Base-by-base conservation (phyloP, 1,140 invertebrate genomes). In the Helicorthomorpha holstii region DNA sequence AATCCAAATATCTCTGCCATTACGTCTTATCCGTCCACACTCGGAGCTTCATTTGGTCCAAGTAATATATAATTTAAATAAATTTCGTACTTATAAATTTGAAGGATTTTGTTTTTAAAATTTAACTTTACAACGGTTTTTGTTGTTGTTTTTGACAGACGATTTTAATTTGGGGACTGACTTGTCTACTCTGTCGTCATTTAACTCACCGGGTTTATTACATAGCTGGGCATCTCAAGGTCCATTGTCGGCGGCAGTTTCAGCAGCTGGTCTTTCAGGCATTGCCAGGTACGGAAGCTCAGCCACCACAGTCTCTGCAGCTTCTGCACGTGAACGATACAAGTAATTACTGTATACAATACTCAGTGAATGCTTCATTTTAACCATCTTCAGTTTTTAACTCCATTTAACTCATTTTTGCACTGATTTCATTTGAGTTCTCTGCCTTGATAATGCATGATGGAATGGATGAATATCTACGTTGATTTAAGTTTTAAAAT, bases 1-100 rank as follows among this genome's bases (percentile, higher is more conserved):
- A 84, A 81, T 49, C 79, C 82, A 47, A 69, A 73, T 49, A 77
- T 75, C 44, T 69, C 72, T 54, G 54, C 57, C 27, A 59, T 60
- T 43, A 68, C 76, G 56, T 74, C 73, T 66, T 82, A 82, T 71
- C 75, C 80, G 65, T 66, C 67, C 67, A 64, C 69, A 69, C 62
- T 68, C 64, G 78, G 61, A 69, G 72, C 58, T 71, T 75, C 61
- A 78, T 83, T 67, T 76, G 75, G 65, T 75, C 77, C 56, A 78
- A 83, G 71, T 83, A 82, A 69, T 65, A 63, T 16, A 16, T 43
- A 81, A 34, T 34, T 34, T 7, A n/a, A n/a, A n/a, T n/a, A n/a
- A n/a, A n/a, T n/a, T n/a, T n/a, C n/a, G n/a, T n/a, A n/a, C n/a
- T n/a, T n/a, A n/a, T n/a, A n/a, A n/a, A n/a, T n/a, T n/a, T n/a